Evolutionary conservation across 2,888 invertebrate genomes (phyloP), one percentile per base, ranked within the genome.

Genomic region (Drosophila recens): DNA sequence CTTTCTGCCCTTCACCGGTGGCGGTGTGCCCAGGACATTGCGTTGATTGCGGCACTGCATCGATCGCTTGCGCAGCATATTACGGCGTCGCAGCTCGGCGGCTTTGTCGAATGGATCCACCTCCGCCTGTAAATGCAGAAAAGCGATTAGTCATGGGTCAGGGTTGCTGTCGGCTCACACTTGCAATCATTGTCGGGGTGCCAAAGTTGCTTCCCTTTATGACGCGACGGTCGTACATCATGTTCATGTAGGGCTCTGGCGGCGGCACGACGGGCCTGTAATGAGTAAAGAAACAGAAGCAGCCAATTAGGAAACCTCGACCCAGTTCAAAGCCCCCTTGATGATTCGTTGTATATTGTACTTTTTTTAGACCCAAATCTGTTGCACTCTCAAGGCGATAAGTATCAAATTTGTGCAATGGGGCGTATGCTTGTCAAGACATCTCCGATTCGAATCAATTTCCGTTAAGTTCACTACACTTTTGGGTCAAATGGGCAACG

Each of bases 211-310:
- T 96, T 82, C 98, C 98, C 83, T 98, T 95, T 84, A 96, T 95
- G 65, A 98, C 95, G 87, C 97, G 94, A 90, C 96, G 95, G 92
- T 98, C 98, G 93, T 95, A 96, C 97, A 98, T 98, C 91, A 98
- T 94, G 94, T 98, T 98, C 89, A 95, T 95, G 92, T 95, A 96
- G 10, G 94, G 94, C 87, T 91, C 92, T 42, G 82, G 80, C 56
- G 90, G 90, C 56, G 89, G 73, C 45, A 87, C 76, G 17, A 87
- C 71, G 79, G 92, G 91, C 67, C 92, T 92, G 79, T 15, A 90
- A 90, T 46, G 40, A 75, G 53, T 73, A 30, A 67, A 15, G 58
- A n/a, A 61, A 20, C 4, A 49, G 40, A 42, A 57, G 27, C 45
- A 53, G 43, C 42, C 70, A 89, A 89, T 89, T 87, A 85, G 78